Percentiles rank a stretch among this genome's conserved stretches.
Conservation (phyloP, 2,888 invertebrate genomes). For the Phengaris arion region DNA sequence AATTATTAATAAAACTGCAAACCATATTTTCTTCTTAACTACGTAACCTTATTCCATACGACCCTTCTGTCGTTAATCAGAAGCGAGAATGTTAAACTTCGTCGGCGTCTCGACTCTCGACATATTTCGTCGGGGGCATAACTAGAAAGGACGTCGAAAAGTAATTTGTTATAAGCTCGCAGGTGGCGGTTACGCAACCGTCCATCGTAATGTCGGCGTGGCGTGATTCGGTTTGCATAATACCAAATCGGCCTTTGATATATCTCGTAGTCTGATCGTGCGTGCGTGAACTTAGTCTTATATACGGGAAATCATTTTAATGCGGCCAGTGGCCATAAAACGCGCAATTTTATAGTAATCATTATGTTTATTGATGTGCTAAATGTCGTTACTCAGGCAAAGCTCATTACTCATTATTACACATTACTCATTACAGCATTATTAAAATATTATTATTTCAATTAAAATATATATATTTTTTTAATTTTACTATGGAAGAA, state of each 20-base stretch:
- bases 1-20: neutral
- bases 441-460: no score
- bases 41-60: neutral
- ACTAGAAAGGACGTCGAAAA: conserved; percentile 31
- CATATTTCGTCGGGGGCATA: neutral
- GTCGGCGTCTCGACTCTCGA: neutral
- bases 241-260: conserved; percentile 30
- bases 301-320: conserved; percentile 16
- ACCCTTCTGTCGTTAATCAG: neutral
- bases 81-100: conserved; percentile 3
- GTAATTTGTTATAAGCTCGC: conserved; percentile 35
- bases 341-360: neutral
- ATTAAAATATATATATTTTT: no score
- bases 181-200: conserved; percentile 39
- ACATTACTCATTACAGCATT: no score
- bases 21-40: neutral
- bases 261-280: conserved; percentile 22
- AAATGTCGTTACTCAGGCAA: neutral
- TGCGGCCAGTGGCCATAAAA: conserved; percentile 1
- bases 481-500: no score
- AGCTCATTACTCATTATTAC: no score
- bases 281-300: neutral
- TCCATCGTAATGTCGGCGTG: conserved; percentile 36
- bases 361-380: neutral
- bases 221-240: conserved; percentile 39